Evolutionary conservation across 2,113 vertebrate species (phyloP), one percentile per base, ranked within the genome.

Genomic region (Pseudopipra pipra): DNA sequence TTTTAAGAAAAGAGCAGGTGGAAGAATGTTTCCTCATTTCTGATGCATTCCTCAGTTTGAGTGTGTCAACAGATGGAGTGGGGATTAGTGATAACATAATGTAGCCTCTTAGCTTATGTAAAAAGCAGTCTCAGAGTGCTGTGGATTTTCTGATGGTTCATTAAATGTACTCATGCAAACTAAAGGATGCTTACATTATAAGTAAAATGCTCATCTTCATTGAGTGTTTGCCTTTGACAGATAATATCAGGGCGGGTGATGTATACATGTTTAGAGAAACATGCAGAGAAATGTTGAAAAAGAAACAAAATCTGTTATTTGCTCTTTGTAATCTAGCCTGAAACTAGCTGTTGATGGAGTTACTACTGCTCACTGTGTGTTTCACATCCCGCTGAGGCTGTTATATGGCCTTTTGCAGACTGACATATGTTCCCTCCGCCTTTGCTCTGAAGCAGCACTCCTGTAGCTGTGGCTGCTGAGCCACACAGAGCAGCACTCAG

Each of bases 41-140:
- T 70, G 47, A 74, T 27, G 33, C 52, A 52, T 88, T 91, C 58
- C 27, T 88, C 47, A 77, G 23, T 82, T 83, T 85, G 55, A 87
- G n/a, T 66, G 33, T 58, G 47, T 70, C 90, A 94, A 90, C 79
- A 95, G 90, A 95, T 92, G 76, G 91, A 97, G 87, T 76, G 41
- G n/a, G 67, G 85, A 96, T 96, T 96, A 93, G 63, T 72, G 85
- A 71, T 88, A 94, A 94, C 89, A 86, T 76, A 92, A 63, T 63
- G 67, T 92, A 44, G 46, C 72, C 65, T 96, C 74, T 96, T 68
- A 88, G 35, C 13, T 95, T 90, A 71, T 88, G 66, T 65, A 89
- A 94, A 92, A 97, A 85, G 43, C 61, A 75, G 70, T 56, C 75
- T 89, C 43, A 77, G 75, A 4, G 6, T 67, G 49, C 70, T 82